Percentiles rank a stretch among this genome's conserved stretches.
phyloP scores from a whole-genome alignment of 2,888 invertebrate species.

The Galerucella calmariensis region DNA sequence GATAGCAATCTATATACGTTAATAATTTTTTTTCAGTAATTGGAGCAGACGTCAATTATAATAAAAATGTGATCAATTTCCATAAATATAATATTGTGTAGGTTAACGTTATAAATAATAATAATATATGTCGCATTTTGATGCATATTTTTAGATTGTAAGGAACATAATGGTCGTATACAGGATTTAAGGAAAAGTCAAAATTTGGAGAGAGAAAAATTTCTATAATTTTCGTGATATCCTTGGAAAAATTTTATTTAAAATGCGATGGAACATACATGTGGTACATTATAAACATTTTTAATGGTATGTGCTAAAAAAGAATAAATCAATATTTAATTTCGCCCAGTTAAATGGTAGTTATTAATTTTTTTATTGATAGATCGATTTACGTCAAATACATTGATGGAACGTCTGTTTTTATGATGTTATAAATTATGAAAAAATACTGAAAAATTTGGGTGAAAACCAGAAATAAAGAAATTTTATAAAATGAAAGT shows the following conservation, averaged over 20 bases:
- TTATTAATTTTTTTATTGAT: not conserved
- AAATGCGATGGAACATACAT: not conserved
- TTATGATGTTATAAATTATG: not conserved
- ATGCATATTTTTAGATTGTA: too few relatives aligned
- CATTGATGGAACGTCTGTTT: not conserved
- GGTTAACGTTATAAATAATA: not conserved
- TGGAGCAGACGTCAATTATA: not conserved
- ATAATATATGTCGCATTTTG: too few relatives aligned
- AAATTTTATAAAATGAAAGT: too few relatives aligned
- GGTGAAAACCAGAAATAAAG: too few relatives aligned
- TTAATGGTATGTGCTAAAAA: not conserved
- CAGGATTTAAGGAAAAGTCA: too few relatives aligned
- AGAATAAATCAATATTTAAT: not conserved
- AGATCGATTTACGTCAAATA: constrained; percentile 1
- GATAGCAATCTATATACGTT: too few relatives aligned
- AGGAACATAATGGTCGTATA: too few relatives aligned
- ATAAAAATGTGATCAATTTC: not conserved
- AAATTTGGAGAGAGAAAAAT: too few relatives aligned
- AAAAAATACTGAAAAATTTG: too few relatives aligned
- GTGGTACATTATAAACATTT: not conserved
- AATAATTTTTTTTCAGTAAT: too few relatives aligned
- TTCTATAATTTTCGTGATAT: too few relatives aligned
- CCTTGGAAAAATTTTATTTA: too few relatives aligned
- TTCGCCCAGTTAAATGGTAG: not conserved
- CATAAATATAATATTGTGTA: not conserved